Evolutionary conservation across 2,888 invertebrate species (phyloP).

Genomic region (Tinea trinotella): DNA sequence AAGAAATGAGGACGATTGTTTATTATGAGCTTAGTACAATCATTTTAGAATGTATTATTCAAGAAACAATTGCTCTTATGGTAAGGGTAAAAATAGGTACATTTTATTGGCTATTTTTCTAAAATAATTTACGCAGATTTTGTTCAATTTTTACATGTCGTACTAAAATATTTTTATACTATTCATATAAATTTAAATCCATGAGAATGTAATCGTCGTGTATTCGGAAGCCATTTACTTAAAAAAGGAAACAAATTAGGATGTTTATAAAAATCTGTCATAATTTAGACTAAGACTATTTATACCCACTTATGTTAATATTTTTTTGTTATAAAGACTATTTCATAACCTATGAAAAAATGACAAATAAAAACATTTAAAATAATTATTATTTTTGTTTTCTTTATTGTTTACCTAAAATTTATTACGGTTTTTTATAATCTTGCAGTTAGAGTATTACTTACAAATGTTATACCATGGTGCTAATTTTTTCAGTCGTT

Average conservation of each 20-base stretch:
- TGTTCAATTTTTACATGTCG: conserved; percentile 43
- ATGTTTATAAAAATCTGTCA: conserved; percentile 15
- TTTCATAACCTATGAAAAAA: conserved; percentile 61
- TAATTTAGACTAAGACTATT: conserved; percentile 64
- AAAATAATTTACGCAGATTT: conserved; percentile 39
- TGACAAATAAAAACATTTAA: conserved; percentile 62
- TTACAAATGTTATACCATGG: too few relatives aligned
- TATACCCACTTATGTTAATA: conserved; percentile 52
- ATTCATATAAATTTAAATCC: conserved; percentile 38
- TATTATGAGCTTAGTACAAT: conserved; percentile 22
- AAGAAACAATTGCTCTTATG: conserved; percentile 66
- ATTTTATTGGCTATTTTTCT: conserved; percentile 49
- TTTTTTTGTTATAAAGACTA: conserved; percentile 69
- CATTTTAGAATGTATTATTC: conserved; percentile 12
- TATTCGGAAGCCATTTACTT: background rate
- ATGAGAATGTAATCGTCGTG: background rate
- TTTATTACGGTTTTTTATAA: too few relatives aligned
- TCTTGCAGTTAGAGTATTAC: too few relatives aligned
- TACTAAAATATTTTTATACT: conserved; percentile 68
- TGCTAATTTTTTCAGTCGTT: too few relatives aligned
- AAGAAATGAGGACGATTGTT: conserved; percentile 20
- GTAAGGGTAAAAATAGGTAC: conserved; percentile 50
- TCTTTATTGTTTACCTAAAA: conserved; percentile 20
- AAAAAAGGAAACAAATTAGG: background rate
- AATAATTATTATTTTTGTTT: too few relatives aligned